A percentile compares a stretch with the other conserved stretches of the same genome.
Evolutionary conservation across 1,140 invertebrate species (phyloP).

Genomic region (Halesus radiatus): DNA sequence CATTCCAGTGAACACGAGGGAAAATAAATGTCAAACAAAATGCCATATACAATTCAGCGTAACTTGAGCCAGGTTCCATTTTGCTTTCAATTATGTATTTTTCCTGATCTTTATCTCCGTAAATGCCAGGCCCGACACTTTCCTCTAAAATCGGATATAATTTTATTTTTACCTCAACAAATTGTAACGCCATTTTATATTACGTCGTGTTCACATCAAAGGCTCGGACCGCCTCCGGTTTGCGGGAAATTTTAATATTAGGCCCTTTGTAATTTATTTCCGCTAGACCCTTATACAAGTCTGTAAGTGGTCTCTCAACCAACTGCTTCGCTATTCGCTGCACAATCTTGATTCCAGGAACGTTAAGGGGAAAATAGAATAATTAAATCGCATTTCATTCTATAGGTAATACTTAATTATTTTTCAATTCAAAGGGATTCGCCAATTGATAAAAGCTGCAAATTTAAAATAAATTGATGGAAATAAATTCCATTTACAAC

Average conservation of each 20-base stretch:
- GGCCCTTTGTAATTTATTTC: conserved; percentile 54
- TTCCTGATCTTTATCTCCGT: conserved; percentile 34
- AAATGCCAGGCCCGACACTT: conserved; percentile 26
- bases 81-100: conserved; percentile 38
- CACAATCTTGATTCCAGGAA: conserved; percentile 15
- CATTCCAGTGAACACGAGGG: conserved; percentile 21
- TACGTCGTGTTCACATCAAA: conserved; percentile 37
- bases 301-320: conserved; percentile 24
- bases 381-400: conserved; percentile 6
- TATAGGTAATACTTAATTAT: background rate
- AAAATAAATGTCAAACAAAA: conserved; percentile 36
- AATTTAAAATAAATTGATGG: no score
- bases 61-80: conserved; percentile 21
- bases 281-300: conserved; percentile 46
- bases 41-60: background rate
- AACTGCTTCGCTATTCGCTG: conserved; percentile 46
- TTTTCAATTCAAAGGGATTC: background rate
- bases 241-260: conserved; percentile 50
- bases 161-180: conserved; percentile 56
- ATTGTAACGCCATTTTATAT: conserved; percentile 48
- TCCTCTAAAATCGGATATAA: conserved; percentile 45
- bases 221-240: conserved; percentile 31
- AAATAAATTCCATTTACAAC: no score
- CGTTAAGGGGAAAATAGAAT: conserved; percentile 3
- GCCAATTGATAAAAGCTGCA: background rate